A percentile compares a stretch with the other conserved stretches of the same genome.
phyloP scores from a whole-genome alignment of 2,113 vertebrate species.

The Burhinus bistriatus region DNA sequence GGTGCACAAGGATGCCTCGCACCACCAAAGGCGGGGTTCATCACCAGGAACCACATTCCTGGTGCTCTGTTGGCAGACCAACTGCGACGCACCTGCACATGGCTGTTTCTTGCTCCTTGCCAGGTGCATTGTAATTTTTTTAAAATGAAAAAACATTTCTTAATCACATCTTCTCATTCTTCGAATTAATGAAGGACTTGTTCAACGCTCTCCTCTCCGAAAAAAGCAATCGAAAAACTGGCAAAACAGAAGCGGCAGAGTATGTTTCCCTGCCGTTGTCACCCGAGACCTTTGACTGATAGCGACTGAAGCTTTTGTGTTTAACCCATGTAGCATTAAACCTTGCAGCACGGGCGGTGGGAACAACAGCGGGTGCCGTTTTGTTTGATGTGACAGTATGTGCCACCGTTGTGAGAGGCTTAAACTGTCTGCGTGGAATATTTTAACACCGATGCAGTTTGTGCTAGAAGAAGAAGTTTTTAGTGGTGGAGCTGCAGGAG shows the following conservation, averaged over 20 bases:
- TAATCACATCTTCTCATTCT: not conserved
- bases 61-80: rapidly evolving
- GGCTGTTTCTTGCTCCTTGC: not conserved
- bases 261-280: not conserved
- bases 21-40: not conserved
- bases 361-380: not conserved
- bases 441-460: not conserved
- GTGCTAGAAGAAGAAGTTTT: not conserved
- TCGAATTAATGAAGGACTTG: not conserved
- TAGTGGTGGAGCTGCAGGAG: not conserved
- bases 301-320: not conserved
- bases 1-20: not conserved
- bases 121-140: not conserved
- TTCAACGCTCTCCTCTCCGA: not conserved
- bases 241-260: not conserved
- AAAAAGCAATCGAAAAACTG: not conserved
- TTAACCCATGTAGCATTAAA: not conserved
- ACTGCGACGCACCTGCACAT: rapidly evolving
- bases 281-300: not conserved
- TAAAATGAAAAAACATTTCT: not conserved
- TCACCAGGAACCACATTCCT: not conserved
- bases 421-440: not conserved
- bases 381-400: not conserved
- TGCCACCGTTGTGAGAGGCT: not conserved
- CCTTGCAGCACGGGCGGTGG: not conserved